Evolutionary conservation across 2,113 vertebrate species (phyloP).

Genomic region (Ophiodon elongatus): DNA sequence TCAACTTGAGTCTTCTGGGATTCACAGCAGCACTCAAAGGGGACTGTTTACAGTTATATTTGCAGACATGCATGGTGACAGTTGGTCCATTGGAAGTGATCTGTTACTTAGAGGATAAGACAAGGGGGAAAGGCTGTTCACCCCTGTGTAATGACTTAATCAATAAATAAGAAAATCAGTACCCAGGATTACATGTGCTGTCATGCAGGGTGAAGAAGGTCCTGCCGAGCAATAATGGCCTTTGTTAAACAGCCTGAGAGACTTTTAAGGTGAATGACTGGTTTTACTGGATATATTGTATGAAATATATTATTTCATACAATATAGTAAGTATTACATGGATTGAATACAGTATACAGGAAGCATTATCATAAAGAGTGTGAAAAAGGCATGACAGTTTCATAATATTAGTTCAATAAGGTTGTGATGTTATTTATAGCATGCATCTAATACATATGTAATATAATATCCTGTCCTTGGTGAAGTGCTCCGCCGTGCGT

Average conservation of each 20-base stretch:
- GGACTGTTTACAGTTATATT: background rate
- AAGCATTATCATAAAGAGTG: background rate
- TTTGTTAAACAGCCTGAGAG: background rate
- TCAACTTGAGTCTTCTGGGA: background rate
- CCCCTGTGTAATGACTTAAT: slow-evolving; percentile 34
- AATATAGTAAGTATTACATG: background rate
- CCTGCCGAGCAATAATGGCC: background rate
- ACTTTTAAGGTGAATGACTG: background rate
- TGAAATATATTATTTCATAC: background rate
- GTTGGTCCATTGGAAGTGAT: slow-evolving; percentile 17
- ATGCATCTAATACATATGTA: slow-evolving; percentile 61
- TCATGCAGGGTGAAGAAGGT: background rate
- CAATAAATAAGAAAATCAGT: slow-evolving; percentile 47
- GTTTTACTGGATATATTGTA: background rate
- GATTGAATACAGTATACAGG: background rate
- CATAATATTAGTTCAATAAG: slow-evolving; percentile 51
- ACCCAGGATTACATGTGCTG: background rate
- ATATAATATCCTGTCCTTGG: slow-evolving; percentile 67
- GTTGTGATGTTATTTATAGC: slow-evolving; percentile 57
- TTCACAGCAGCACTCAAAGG: background rate
- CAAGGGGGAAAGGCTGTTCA: background rate
- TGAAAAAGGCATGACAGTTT: slow-evolving; percentile 21
- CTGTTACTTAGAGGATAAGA: background rate
- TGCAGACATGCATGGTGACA: background rate
- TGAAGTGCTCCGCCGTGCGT: slow-evolving; percentile 17